Evolutionary conservation across 2,113 vertebrate genomes (phyloP).

Genomic region (Ceyx melanurus): DNA sequence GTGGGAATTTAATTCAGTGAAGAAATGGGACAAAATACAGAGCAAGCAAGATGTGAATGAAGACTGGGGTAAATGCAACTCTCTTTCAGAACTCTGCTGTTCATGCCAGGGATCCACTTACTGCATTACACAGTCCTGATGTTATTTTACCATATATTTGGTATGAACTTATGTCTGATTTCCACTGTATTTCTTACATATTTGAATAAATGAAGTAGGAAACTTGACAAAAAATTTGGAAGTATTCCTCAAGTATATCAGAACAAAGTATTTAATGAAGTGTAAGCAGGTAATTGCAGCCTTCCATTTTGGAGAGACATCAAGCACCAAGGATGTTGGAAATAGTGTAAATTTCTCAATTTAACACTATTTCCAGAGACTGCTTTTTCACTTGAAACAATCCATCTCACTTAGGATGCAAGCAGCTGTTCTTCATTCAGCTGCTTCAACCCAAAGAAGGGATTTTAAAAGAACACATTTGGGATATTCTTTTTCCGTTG

Average conservation of each 20-base stretch:
- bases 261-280: conserved; percentile 12
- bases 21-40: neutral
- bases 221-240: neutral
- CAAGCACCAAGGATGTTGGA: neutral
- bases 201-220: conserved; percentile 2
- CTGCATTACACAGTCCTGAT: neutral
- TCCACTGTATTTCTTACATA: neutral
- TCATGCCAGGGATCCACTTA: neutral
- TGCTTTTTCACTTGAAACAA: conserved; percentile 15
- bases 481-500: neutral
- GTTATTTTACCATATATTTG: neutral
- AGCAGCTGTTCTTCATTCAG: conserved; percentile 43
- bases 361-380: neutral
- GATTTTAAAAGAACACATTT: neutral
- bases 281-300: neutral
- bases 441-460: neutral
- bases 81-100: neutral
- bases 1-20: neutral
- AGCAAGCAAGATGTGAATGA: neutral
- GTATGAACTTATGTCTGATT: neutral
- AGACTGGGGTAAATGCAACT: neutral
- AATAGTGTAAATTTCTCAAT: neutral
- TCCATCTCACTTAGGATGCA: neutral
- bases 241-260: neutral
- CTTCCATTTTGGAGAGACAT: neutral